Evolutionary conservation across 2,888 invertebrate species (phyloP).

Genomic region (Eumerus sabulonum): DNA sequence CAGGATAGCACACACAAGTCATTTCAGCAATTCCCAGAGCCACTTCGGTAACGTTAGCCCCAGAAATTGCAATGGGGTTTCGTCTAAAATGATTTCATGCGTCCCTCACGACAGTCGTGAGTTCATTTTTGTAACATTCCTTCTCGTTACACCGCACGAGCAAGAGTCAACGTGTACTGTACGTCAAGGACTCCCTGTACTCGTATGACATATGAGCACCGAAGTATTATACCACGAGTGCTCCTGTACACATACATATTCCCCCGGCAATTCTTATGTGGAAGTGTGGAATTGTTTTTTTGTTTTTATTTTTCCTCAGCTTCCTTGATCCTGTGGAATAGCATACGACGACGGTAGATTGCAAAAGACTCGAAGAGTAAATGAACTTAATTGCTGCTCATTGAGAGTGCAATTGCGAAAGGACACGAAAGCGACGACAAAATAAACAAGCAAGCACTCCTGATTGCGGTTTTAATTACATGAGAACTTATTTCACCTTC

Average conservation of each 20-base stretch:
- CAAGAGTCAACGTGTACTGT: conserved; percentile 46
- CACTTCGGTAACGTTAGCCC: conserved; percentile 62
- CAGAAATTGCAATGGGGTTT: conserved; percentile 64
- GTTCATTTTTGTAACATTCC: conserved; percentile 61
- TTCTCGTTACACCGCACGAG: conserved; percentile 43
- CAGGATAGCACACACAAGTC: conserved; percentile 75
- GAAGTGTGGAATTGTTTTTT: not conserved
- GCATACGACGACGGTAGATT: conserved; percentile 9
- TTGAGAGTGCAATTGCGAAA: conserved; percentile 58
- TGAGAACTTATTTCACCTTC: conserved; percentile 68
- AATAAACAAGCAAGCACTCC: conserved; percentile 65
- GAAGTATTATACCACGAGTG: not conserved
- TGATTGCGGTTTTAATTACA: conserved; percentile 74
- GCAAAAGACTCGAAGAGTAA: conserved; percentile 56
- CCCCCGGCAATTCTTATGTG: conserved; percentile 55
- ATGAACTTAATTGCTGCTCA: conserved; percentile 68
- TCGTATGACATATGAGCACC: conserved; percentile 54
- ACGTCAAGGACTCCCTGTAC: conserved; percentile 53
- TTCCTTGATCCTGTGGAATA: too few relatives aligned
- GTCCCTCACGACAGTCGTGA: conserved; percentile 41
- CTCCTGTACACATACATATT: conserved; percentile 34
- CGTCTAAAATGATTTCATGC: conserved; percentile 56
- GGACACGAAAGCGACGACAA: conserved; percentile 42
- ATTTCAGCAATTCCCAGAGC: conserved; percentile 76
- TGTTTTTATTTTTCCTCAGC: not conserved